phyloP scores from a whole-genome alignment of 2,888 invertebrate species.

The Podabrus alpinus region DNA sequence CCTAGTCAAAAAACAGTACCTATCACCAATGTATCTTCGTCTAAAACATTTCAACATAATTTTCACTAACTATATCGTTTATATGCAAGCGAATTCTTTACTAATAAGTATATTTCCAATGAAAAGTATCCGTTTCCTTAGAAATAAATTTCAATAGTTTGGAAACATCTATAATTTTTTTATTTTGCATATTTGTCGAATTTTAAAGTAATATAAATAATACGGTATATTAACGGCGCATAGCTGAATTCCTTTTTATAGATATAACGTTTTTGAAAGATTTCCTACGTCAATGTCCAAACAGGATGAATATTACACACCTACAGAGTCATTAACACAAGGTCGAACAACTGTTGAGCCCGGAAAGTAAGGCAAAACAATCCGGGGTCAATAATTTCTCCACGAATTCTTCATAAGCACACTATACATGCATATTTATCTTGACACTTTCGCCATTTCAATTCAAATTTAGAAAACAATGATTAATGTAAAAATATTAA shows the following conservation, averaged over 20 bases:
- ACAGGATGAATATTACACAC: conserved; percentile 2
- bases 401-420: not conserved
- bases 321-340: not conserved
- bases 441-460: not conserved
- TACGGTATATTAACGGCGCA: not conserved
- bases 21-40: no score
- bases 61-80: no score
- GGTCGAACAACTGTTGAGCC: conserved; percentile 5
- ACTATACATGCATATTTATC: not conserved
- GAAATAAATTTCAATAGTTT: no score
- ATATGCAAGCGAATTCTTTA: no score
- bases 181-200: not conserved
- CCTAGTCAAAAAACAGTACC: no score
- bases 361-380: not conserved
- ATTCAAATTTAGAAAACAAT: not conserved
- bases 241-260: not conserved
- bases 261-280: not conserved
- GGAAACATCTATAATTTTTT: no score
- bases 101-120: no score
- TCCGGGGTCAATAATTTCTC: conserved; percentile 6
- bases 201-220: not conserved
- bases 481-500: not conserved
- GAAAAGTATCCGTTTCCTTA: no score
- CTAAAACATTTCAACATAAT: no score
- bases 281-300: not conserved